Evolutionary conservation across 2,888 invertebrate genomes (phyloP), one percentile per base, ranked within the genome.

Genomic region (Cryptus armator): DNA sequence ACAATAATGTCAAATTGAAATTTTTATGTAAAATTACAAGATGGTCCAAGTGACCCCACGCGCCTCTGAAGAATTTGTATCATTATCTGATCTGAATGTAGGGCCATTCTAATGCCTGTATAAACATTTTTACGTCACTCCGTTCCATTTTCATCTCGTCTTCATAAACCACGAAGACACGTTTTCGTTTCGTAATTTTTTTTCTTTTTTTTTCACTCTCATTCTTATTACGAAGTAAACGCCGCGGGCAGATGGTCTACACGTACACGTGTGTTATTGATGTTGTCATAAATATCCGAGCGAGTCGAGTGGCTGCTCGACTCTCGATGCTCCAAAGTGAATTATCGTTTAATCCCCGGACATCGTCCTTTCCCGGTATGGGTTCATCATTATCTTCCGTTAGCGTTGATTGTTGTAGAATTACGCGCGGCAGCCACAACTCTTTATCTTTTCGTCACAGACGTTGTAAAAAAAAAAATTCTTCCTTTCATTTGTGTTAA

Each of bases 201-300:
- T 5, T 44, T 19, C 43, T 19, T 14, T 16, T n/a, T 37, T 14
- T 56, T 16, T 72, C 19, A 14, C 29, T 24, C 29, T 74, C 29
- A 6, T 48, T 32, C 12, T 59, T 44, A n/a, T 43, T 66, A 19
- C 16, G n/a, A 29, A 62, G 9, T 32, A 72, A 29, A 48, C 62
- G 32, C 16, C 72, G 44, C 12, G 46, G 46, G 66, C 76, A 67
- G 53, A 77, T 67, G 67, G 53, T 56, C 24, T 43, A n/a, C 44
- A 24, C 43, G 56, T 77, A 46, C 77, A 77, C 67, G 46, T 67
- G 44, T 24, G 53, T 67, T 67, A 77, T 77, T 77, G 43, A 77
- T 77, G 67, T 67, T 67, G 76, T 77, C 76, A 44, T 77, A 77
- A 77, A 67, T 77, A 67, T 43, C 46, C 51, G 66, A 44, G 10